phyloP scores from a whole-genome alignment of 2,113 vertebrate genomes.

The Osmerus mordax region DNA sequence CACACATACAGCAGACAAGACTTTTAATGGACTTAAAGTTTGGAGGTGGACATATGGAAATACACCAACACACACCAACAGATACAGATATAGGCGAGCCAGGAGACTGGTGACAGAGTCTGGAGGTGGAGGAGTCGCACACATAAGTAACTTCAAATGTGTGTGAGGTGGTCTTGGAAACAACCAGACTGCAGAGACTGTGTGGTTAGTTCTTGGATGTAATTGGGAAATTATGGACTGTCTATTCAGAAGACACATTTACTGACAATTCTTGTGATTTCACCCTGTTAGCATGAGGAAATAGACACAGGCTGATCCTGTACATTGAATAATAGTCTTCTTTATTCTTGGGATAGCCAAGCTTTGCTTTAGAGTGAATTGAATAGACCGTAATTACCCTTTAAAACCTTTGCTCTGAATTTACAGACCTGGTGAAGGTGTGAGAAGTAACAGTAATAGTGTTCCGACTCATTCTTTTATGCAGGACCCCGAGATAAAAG shows the following conservation, averaged over 20 bases:
- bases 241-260: too few relatives aligned
- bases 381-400: background rate
- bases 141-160: background rate
- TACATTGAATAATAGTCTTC: too few relatives aligned
- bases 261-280: too few relatives aligned
- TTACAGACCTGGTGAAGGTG: background rate
- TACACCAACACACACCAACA: too few relatives aligned
- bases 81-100: too few relatives aligned
- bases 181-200: background rate
- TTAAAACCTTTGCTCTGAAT: slow-evolving; percentile 11
- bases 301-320: too few relatives aligned
- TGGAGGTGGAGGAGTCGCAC: background rate
- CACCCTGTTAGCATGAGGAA: too few relatives aligned
- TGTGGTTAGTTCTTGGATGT: background rate
- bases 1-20: too few relatives aligned
- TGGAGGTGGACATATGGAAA: too few relatives aligned
- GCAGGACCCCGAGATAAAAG: background rate
- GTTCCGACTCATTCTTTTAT: background rate
- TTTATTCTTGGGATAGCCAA: too few relatives aligned
- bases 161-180: slow-evolving; percentile 2
- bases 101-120: background rate
- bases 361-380: too few relatives aligned
- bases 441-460: background rate
- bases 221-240: background rate
- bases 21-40: too few relatives aligned